Base-by-base conservation (phyloP, 2,797 vertebrate species). In the Trichosurus vulpecula region DNA sequence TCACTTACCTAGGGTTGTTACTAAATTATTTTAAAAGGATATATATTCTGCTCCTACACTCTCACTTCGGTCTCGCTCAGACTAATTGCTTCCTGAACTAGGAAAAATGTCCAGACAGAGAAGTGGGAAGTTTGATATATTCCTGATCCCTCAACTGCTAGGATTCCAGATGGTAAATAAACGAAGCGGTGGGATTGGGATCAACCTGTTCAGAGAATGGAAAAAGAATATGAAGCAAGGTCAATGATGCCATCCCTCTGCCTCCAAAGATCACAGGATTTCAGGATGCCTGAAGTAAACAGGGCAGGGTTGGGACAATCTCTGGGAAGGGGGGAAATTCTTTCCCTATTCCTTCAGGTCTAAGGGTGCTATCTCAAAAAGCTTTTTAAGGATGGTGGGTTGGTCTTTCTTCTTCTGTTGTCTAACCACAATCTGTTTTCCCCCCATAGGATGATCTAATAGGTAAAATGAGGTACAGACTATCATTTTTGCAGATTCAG, bases 11-110 rank as follows among this genome's bases (percentile, higher is more conserved):
- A 98, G 94, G 92, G 97, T 97, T 98, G 98, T 98, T 98, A 98
- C 98, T 98, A 98, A 98, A 97, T 97, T 98, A 98, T 97, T 97
- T 98, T 98, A 97, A 98, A 97, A 97, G 97, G 96, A 98, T 97
- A 98, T 97, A 97, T 98, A 97, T 97, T 98, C 97, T 97, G 94
- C 90, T 97, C 91, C 94, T 97, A 95, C 91, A 98, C 96, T 97
- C 95, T 96, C 97, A 96, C 97, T 98, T 98, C 97, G 97, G 96
- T 98, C 96, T 97, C 94, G 92, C 90, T 92, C 95, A 97, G 96
- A 98, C 97, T 98, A 98, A 98, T 98, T 98, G 97, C 97, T 98
- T 98, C 97, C 97, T 96, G 97, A 98, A 96, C 97, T 96, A 96
- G 95, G 93, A 98, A 96, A 95, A 93, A 97, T 97, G 95, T 97